A percentile compares a stretch with the other conserved stretches of the same genome.
phyloP scores from a whole-genome alignment of 2,797 vertebrate genomes.

The Poecilia velifera region DNA sequence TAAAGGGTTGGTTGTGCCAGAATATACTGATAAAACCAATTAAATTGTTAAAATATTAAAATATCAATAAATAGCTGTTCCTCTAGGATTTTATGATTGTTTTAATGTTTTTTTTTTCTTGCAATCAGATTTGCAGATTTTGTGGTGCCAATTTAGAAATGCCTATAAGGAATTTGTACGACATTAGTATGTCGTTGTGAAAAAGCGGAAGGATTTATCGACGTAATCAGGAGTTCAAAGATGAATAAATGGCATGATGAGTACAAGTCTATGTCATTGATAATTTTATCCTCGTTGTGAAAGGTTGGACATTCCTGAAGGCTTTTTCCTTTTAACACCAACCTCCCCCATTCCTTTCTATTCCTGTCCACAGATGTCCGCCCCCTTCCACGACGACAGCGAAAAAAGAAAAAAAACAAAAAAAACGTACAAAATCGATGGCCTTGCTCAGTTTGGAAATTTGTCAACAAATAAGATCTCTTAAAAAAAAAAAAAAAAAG shows the following conservation, averaged over 20 bases:
- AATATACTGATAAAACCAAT: no score
- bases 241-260: not conserved
- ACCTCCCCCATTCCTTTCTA: conserved; percentile 59
- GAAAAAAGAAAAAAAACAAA: not conserved
- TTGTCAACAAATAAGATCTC: conserved; percentile 16
- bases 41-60: no score
- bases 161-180: no score
- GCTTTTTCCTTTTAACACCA: conserved; percentile 32
- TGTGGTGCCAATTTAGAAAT: no score
- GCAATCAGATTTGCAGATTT: no score
- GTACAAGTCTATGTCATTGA: not conserved
- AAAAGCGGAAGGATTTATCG: no score
- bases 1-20: no score
- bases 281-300: conserved; percentile 2
- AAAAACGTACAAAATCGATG: not conserved
- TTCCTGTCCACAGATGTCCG: conserved; percentile 37
- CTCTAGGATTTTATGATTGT: no score
- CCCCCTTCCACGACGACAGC: not conserved
- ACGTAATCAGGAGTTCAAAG: no score
- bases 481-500: not conserved
- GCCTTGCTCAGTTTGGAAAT: conserved; percentile 13
- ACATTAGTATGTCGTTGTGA: no score
- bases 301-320: conserved; percentile 26
- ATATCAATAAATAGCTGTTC: no score
- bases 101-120: no score